Conservation (phyloP, 2,888 invertebrate genomes). For the Esperia sulphurella region DNA sequence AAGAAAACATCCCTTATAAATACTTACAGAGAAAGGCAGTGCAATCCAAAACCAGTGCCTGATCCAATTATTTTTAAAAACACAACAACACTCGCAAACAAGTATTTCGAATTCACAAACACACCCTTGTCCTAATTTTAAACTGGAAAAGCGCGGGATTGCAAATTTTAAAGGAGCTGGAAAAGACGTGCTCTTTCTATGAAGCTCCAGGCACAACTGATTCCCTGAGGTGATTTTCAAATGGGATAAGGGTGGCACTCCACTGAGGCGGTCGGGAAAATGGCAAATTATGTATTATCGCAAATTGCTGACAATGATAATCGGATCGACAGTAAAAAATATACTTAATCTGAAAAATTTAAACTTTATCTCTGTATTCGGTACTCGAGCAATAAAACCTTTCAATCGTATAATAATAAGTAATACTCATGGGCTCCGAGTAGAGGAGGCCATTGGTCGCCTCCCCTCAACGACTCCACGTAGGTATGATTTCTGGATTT, state of each 20-base stretch:
- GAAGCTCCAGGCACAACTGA: neutral
- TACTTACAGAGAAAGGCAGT: neutral
- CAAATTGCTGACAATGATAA: neutral
- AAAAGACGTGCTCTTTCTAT: neutral
- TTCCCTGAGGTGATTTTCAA: neutral
- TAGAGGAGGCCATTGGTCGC: too few species aligned
- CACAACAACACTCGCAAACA: neutral
- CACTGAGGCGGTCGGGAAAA: slow-evolving; percentile 6
- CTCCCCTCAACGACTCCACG: too few species aligned
- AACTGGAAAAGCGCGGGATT: neutral
- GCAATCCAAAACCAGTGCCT: neutral
- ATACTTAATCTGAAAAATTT: too few species aligned
- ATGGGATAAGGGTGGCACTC: neutral
- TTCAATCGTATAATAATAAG: too few species aligned
- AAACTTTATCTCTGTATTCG: too few species aligned
- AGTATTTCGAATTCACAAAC: neutral
- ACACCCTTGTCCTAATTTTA: neutral
- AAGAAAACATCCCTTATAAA: neutral
- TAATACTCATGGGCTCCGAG: too few species aligned
- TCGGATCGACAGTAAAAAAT: too few species aligned
- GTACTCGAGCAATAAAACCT: too few species aligned
- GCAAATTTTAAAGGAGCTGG: neutral
- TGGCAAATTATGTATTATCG: neutral
- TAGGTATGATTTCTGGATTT: too few species aligned
- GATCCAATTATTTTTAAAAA: neutral